Percentiles rank a stretch among this genome's conserved stretches.
phyloP scores from a whole-genome alignment of 2,888 invertebrate species.

The Drosophila anomelani region DNA sequence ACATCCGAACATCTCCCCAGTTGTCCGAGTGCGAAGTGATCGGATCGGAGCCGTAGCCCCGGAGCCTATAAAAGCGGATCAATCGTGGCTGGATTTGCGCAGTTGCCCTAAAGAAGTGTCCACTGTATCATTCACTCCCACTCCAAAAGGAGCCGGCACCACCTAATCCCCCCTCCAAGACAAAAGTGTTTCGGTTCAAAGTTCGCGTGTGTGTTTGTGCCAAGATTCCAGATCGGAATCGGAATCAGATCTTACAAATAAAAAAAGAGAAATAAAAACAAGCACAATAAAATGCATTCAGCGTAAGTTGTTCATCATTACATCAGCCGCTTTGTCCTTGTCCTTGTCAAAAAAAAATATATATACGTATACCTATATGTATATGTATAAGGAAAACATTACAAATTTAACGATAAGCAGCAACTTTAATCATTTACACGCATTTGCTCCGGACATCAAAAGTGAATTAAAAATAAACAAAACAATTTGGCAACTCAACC shows the following conservation, averaged over 20 bases:
- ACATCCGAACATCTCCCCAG: conserved; percentile 44
- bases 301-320: conserved; percentile 56
- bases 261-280: conserved; percentile 6
- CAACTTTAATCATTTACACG: conserved; percentile 30
- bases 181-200: background rate
- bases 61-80: conserved; percentile 65
- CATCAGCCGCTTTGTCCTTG: conserved; percentile 34
- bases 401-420: conserved; percentile 33
- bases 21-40: conserved; percentile 37
- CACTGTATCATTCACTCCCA: conserved; percentile 26
- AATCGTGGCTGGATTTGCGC: conserved; percentile 48
- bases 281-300: conserved; percentile 59
- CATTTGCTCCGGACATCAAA: conserved; percentile 37
- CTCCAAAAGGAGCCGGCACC: background rate
- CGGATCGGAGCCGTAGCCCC: conserved; percentile 16
- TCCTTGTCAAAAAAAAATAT: conserved; percentile 20
- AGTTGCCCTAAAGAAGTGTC: conserved; percentile 51
- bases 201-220: conserved; percentile 11
- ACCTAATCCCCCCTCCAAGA: background rate
- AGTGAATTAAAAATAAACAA: conserved; percentile 53
- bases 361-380: too few relatives aligned
- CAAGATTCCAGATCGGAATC: conserved; percentile 3
- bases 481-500: conserved; percentile 45
- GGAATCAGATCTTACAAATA: background rate
- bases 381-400: background rate